Conservation (phyloP, 2,113 vertebrate species). For the Dasyprocta punctata region DNA sequence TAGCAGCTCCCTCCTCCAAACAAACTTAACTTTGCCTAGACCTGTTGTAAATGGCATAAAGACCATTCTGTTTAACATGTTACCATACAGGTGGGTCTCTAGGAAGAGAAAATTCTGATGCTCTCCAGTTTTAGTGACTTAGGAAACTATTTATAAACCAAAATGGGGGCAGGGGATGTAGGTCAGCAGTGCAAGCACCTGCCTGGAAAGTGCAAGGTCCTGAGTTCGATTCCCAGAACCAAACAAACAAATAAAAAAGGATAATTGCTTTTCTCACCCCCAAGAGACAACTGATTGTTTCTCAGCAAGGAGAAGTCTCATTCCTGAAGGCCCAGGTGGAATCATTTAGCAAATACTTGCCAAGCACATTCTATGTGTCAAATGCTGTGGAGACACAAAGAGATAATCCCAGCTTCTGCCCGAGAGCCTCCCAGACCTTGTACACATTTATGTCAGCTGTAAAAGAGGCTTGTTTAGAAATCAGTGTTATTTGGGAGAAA, state of each 20-base stretch:
- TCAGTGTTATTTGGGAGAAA: background rate
- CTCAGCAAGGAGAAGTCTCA: background rate
- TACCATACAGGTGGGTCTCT: background rate
- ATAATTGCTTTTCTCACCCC: constrained; percentile 12
- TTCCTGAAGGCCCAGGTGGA: background rate
- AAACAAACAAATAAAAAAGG: no score
- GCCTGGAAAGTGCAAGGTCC: no score
- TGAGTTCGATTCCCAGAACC: no score
- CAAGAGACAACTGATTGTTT: background rate
- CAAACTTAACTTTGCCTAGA: background rate
- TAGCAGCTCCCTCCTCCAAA: background rate
- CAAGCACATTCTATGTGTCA: background rate
- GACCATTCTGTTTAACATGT: background rate
- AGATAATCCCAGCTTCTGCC: background rate
- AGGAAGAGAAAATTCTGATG: background rate
- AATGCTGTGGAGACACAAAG: background rate
- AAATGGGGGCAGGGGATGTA: background rate
- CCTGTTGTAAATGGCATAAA: background rate
- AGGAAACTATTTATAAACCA: constrained; percentile 1
- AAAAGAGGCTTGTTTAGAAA: background rate
- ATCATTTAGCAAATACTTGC: background rate
- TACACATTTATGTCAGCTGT: background rate
- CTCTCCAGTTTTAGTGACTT: background rate
- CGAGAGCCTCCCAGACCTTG: no score
- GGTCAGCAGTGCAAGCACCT: no score